phyloP scores from a whole-genome alignment of 2,797 vertebrate species.

The Percopsis omiscomaycus region DNA sequence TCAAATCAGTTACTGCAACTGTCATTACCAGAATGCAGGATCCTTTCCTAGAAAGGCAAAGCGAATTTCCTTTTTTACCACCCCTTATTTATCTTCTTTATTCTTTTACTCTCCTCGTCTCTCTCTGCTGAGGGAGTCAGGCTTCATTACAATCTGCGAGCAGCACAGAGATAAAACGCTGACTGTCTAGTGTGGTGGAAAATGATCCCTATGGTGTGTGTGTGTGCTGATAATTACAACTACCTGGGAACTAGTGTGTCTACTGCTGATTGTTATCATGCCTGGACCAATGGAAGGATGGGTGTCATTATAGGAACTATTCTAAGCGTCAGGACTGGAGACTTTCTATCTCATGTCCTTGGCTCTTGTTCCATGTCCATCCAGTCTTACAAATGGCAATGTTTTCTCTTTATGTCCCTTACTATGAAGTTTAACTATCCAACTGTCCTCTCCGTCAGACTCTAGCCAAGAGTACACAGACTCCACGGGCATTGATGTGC shows the following conservation, averaged over 20 bases:
- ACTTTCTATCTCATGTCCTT: conserved; percentile 5
- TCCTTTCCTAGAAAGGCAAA: conserved; percentile 31
- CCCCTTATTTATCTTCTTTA: conserved; percentile 8
- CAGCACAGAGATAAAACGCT: conserved; percentile 47
- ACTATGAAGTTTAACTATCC: background rate
- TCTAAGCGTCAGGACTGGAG: conserved; percentile 7
- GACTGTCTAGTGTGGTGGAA: conserved; percentile 45
- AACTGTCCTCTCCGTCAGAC: conserved; percentile 76
- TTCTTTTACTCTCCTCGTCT: conserved; percentile 2
- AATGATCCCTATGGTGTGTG: conserved; percentile 7
- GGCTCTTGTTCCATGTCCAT: background rate
- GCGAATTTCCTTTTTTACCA: conserved; percentile 14
- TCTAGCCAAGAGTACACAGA: conserved; percentile 99
- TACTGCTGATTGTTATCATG: conserved; percentile 25
- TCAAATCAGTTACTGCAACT: conserved; percentile 20
- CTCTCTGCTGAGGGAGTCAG: conserved; percentile 30
- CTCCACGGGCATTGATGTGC: conserved; percentile 98
- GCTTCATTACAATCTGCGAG: conserved; percentile 34
- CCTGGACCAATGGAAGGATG: conserved; percentile 22
- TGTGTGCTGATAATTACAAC: conserved; percentile 13
- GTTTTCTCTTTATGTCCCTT: conserved; percentile 2
- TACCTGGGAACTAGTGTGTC: conserved; percentile 13
- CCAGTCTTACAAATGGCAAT: background rate
- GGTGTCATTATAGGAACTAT: conserved; percentile 34
- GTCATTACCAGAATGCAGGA: conserved; percentile 5